Evolutionary conservation across 1,140 invertebrate genomes (phyloP).

Genomic region (Heliconius melpomene): DNA sequence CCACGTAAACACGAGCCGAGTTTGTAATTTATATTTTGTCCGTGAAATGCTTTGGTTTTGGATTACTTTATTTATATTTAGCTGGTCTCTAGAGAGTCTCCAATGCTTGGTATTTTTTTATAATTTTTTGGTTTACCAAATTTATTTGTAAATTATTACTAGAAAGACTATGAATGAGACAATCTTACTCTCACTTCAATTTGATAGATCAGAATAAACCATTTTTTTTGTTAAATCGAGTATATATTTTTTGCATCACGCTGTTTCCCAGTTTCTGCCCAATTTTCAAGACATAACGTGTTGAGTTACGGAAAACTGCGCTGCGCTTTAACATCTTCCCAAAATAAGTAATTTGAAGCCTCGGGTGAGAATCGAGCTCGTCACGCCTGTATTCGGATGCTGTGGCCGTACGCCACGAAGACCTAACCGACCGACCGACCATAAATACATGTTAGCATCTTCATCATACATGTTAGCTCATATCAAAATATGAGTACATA

Average conservation of each 20-base stretch:
- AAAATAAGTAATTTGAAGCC: not conserved
- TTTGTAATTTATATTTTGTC: not conserved
- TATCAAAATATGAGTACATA: too few species aligned
- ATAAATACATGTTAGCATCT: too few species aligned
- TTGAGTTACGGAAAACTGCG: not conserved
- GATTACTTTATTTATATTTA: not conserved
- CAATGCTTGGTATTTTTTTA: not conserved
- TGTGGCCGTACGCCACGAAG: not conserved
- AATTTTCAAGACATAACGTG: not conserved
- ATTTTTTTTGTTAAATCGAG: too few species aligned
- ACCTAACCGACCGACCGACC: too few species aligned
- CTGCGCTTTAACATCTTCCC: not conserved
- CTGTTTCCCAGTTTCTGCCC: not conserved
- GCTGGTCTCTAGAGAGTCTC: not conserved
- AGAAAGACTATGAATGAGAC: not conserved
- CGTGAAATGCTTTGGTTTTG: not conserved
- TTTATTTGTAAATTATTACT: too few species aligned
- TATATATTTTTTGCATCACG: not conserved
- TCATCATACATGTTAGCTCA: too few species aligned
- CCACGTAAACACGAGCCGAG: not conserved
- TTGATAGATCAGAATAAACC: too few species aligned
- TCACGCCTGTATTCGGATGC: not conserved
- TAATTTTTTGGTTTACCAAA: not conserved
- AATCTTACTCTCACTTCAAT: too few species aligned
- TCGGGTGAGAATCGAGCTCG: not conserved